These are phyloP conservation scores for Solenodon paradoxus DNA, from an alignment of 2,113 vertebrate genomes.

Conservation along the genomic window DNA sequence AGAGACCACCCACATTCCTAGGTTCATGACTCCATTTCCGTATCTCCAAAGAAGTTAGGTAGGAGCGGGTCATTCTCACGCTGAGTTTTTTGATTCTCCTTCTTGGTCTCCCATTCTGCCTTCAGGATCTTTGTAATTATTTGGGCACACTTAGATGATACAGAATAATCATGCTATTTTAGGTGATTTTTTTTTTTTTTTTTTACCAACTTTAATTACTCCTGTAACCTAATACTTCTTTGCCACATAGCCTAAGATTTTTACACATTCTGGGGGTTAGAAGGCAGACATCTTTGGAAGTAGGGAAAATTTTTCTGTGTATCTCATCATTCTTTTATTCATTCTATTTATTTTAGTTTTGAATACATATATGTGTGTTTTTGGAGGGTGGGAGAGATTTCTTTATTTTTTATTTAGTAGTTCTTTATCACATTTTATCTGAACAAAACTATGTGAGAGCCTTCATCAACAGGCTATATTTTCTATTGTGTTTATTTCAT, in stretches of 20 bases:
- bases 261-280: neutral
- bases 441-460: neutral
- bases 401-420: neutral
- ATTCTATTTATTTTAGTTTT: neutral
- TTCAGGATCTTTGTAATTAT: neutral
- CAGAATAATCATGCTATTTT: neutral
- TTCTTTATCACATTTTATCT: neutral
- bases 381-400: neutral
- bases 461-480: neutral
- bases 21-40: neutral
- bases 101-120: neutral
- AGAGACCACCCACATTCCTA: neutral
- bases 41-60: neutral
- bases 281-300: neutral
- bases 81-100: neutral
- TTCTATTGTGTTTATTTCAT: neutral
- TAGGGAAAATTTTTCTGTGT: neutral
- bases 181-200: too few relatives aligned
- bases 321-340: neutral
- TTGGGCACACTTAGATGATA: neutral
- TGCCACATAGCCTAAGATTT: neutral
- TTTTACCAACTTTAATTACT: neutral
- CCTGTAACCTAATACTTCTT: neutral
- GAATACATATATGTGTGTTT: neutral
- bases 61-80: neutral